A percentile compares a stretch with the other conserved stretches of the same genome.
Conservation (phyloP, 2,888 invertebrate genomes). For the Eristalinus sepulchralis region DNA sequence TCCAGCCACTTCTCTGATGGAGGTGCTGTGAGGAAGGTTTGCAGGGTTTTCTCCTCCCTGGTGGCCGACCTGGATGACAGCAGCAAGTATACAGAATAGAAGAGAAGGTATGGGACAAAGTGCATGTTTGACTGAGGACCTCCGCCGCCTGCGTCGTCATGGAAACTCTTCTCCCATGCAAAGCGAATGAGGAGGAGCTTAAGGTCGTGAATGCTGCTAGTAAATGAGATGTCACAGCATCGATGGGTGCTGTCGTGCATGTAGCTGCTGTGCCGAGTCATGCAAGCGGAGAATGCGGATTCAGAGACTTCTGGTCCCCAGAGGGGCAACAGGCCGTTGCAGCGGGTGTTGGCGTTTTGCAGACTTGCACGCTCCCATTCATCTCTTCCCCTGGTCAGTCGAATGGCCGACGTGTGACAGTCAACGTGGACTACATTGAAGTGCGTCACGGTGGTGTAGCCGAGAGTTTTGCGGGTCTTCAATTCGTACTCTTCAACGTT, state of each 20-base stretch:
- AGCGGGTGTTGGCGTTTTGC: constrained; percentile 98
- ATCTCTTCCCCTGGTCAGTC: constrained; percentile 88
- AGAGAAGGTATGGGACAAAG: constrained; percentile 95
- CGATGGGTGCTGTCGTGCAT: constrained; percentile 83
- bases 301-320: constrained; percentile 98
- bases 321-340: constrained; percentile 97
- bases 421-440: constrained; percentile 99
- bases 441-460: constrained; percentile 96
- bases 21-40: constrained; percentile 86
- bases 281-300: constrained; percentile 94
- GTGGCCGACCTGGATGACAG: constrained; percentile 91
- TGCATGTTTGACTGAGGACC: constrained; percentile 99
- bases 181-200: constrained; percentile 94
- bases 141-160: constrained; percentile 98
- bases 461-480: constrained; percentile 91
- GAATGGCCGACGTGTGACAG: constrained; percentile 98
- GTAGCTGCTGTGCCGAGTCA: constrained; percentile 95
- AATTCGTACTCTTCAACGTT: constrained; percentile 96
- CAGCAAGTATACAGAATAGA: constrained; percentile 96
- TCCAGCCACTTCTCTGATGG: constrained; percentile 87
- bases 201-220: constrained; percentile 91
- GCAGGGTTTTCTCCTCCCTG: constrained; percentile 90
- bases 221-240: constrained; percentile 79
- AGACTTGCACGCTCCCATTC: constrained; percentile 99
- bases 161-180: constrained; percentile 96